Evolutionary conservation across 2,797 vertebrate genomes (phyloP), one percentile per base, ranked within the genome.

Genomic region (Lepilemur septentrionalis): DNA sequence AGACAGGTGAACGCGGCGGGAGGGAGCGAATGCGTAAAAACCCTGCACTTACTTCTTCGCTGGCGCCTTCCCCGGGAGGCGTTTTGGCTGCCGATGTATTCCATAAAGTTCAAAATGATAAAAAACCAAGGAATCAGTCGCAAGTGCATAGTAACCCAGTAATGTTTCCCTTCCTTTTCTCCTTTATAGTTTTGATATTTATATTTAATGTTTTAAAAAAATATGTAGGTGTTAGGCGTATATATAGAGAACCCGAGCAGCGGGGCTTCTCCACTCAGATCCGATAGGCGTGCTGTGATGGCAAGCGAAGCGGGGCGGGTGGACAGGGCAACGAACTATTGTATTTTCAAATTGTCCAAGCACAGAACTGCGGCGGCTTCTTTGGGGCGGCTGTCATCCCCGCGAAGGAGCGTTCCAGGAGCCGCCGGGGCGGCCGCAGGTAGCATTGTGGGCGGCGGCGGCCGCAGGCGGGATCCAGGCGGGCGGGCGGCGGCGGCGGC

Each of bases 91-190:
- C 99, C 99, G 99, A 99, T 99, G 99, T 99, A 99, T 99, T 99
- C 99, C 99, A 99, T 99, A 99, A 99, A 99, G 99, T 99, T 99
- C 99, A 99, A 99, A 98, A 98, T 98, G 99, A 99, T 99, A 99
- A 99, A 99, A 99, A 99, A 99, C 99, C 99, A 99, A 99, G 99
- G 99, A 98, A 99, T 98, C 99, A 99, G 99, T 99, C 99, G 99
- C 99, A 99, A 99, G 99, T 99, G 99, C 99, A 99, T 99, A 99
- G 99, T 99, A 99, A 99, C 99, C 99, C 99, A 98, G 98, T 99
- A 98, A 98, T 98, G 99, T 98, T 99, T 99, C 99, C 98, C 98
- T 98, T 98, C 98, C 96, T 97, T 93, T 93, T 96, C 98, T 97
- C 98, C 92, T 93, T 93, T 94, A 67, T 97, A 88, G 90, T 97